Conservation (phyloP, 1,140 invertebrate genomes). For the Ceratoteleas bidentatus region DNA sequence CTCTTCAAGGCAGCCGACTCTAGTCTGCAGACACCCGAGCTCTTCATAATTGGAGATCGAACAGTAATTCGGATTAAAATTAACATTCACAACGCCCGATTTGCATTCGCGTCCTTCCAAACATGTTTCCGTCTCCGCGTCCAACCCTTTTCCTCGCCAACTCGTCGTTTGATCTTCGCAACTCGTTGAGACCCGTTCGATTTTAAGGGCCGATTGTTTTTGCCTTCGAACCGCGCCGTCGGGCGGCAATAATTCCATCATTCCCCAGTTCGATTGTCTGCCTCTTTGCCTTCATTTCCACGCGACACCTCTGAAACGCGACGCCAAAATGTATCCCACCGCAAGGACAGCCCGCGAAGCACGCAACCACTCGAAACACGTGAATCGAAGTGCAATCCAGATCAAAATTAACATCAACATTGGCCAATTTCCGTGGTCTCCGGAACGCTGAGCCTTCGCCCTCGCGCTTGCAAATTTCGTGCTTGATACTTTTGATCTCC, state of each 20-base stretch:
- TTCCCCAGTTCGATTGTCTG: too few relatives aligned
- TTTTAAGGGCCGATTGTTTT: too few relatives aligned
- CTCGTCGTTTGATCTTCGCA: background rate
- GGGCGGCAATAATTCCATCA: too few relatives aligned
- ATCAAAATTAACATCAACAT: conserved; percentile 39
- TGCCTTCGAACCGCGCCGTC: too few relatives aligned
- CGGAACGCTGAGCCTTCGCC: conserved; percentile 3
- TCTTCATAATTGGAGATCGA: conserved; percentile 13
- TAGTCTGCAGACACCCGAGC: background rate
- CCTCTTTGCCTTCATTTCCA: too few relatives aligned
- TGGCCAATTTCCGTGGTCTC: conserved; percentile 23
- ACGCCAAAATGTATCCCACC: too few relatives aligned
- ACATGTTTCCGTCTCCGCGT: background rate
- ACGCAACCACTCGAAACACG: background rate
- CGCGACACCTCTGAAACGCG: too few relatives aligned
- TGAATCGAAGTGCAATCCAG: conserved; percentile 27
- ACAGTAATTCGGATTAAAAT: conserved; percentile 6
- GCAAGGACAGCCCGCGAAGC: too few relatives aligned
- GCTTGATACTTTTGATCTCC: conserved; percentile 56
- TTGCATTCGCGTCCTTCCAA: conserved; percentile 7
- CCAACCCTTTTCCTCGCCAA: background rate
- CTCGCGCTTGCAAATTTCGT: conserved; percentile 53
- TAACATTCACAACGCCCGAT: conserved; percentile 14
- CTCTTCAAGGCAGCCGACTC: background rate
- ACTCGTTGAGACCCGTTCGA: too few relatives aligned